Conservation (phyloP, 1,140 invertebrate species). For the Drosophila bocqueti region DNA sequence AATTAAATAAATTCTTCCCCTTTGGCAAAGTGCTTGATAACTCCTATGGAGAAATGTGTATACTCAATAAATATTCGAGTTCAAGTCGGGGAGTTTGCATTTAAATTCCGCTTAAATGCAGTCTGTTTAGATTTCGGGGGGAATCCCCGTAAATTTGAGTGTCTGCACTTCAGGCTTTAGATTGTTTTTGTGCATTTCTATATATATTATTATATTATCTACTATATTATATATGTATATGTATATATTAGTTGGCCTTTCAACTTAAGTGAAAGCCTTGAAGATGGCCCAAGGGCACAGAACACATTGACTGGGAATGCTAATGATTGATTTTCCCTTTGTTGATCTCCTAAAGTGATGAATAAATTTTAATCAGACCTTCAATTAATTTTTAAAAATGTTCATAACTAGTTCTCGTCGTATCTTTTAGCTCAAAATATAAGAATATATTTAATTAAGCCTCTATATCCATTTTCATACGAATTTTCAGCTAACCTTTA, state of each 20-base stretch:
- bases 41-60: slow-evolving; percentile 9
- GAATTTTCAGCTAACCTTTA: slow-evolving; percentile 5
- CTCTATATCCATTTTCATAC: not conserved
- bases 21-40: slow-evolving; percentile 20
- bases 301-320: not conserved
- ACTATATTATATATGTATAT: not conserved
- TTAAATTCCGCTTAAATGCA: slow-evolving; percentile 18
- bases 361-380: not conserved
- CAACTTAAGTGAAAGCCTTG: not conserved
- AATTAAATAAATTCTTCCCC: slow-evolving; percentile 18
- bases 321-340: not conserved
- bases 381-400: not conserved
- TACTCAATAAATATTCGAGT: slow-evolving; percentile 42
- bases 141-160: not conserved
- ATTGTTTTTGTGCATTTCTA: not conserved
- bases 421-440: not conserved
- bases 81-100: slow-evolving; percentile 12
- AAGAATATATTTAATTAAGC: not conserved
- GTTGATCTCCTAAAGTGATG: not conserved
- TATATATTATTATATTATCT: not conserved
- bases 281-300: slow-evolving; percentile 1
- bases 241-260: not conserved
- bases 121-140: not conserved
- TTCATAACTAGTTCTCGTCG: not conserved
- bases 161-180: not conserved